Evolutionary conservation across 2,113 vertebrate genomes (phyloP).

Genomic region (Cavia aperea): DNA sequence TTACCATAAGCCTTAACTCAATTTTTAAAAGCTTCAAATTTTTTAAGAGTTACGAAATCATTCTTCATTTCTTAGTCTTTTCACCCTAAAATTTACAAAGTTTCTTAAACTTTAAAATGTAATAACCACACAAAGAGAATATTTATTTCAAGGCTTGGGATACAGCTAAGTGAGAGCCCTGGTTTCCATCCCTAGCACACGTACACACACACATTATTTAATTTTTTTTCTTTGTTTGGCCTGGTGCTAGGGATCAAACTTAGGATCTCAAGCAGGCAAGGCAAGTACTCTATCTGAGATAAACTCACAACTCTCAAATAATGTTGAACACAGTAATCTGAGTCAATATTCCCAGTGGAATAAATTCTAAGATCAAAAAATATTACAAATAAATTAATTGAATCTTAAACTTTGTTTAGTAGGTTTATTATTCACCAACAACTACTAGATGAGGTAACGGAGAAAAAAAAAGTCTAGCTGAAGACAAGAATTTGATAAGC

Average conservation of each 20-base stretch:
- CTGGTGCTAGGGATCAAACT: background rate
- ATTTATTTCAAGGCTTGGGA: background rate
- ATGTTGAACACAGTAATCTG: background rate
- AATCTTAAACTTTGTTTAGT: background rate
- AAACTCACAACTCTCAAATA: background rate
- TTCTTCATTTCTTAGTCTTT: slow-evolving; percentile 10
- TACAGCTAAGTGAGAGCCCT: background rate
- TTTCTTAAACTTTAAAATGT: background rate
- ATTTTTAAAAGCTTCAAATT: background rate
- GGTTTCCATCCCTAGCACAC: background rate
- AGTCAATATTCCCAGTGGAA: background rate
- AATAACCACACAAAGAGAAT: background rate
- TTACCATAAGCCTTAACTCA: background rate
- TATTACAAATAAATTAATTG: background rate
- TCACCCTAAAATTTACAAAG: background rate
- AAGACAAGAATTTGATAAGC: background rate
- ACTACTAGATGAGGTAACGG: background rate
- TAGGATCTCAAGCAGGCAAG: background rate
- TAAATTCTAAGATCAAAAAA: slow-evolving; percentile 6
- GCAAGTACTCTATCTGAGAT: background rate
- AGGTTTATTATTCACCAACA: background rate
- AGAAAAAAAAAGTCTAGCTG: background rate
- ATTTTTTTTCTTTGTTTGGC: background rate
- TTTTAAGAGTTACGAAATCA: slow-evolving; percentile 8
- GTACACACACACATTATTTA: background rate